Percentiles rank a stretch among this genome's conserved stretches.
phyloP scores from a whole-genome alignment of 2,797 vertebrate genomes.

The Phalanger gymnotis region DNA sequence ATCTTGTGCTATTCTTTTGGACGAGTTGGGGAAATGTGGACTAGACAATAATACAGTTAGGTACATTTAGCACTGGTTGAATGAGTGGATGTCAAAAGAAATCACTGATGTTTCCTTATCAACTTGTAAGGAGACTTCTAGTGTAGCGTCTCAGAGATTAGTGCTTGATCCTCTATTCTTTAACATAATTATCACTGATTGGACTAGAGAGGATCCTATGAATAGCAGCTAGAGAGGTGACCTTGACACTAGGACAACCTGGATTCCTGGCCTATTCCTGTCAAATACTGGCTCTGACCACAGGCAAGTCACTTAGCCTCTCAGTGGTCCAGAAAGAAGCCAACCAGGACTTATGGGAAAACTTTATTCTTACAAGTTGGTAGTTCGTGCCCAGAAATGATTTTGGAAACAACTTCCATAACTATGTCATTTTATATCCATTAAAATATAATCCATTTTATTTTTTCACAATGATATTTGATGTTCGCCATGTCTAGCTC shows the following conservation, averaged over 20 bases:
- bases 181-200: neutral
- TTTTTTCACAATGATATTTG: neutral
- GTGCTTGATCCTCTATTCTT: neutral
- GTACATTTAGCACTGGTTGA: neutral
- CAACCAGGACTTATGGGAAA: neutral
- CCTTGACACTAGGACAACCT: neutral
- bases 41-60: neutral
- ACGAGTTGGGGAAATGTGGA: neutral
- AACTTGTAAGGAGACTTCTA: neutral
- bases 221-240: neutral
- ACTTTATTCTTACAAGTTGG: neutral
- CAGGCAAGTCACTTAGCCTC: neutral
- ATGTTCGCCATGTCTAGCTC: neutral
- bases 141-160: neutral
- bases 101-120: neutral
- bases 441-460: neutral
- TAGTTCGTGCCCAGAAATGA: neutral
- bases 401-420: neutral
- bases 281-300: neutral
- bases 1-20: neutral
- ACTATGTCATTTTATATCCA: neutral
- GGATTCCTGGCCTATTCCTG: neutral
- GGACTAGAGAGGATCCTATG: neutral
- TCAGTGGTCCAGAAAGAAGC: neutral
- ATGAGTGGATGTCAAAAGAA: neutral